Conservation (phyloP, 2,888 invertebrate species). For the Leptinotarsa peninsularis region DNA sequence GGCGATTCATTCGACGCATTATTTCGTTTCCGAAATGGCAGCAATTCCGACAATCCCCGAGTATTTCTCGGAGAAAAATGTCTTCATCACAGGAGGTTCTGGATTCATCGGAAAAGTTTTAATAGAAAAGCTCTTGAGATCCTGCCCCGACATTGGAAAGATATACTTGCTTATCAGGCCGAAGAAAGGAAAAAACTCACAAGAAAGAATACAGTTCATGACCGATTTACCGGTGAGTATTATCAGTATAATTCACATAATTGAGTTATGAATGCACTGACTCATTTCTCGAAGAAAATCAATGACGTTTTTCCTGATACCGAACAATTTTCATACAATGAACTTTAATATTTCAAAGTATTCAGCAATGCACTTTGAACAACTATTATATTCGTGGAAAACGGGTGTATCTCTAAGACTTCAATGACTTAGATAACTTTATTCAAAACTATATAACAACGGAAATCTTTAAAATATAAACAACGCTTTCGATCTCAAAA, state of each 20-base stretch:
- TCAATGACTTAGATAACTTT: too few relatives aligned
- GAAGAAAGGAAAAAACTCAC: slow-evolving; percentile 75
- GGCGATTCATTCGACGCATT: not conserved
- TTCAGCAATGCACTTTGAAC: too few relatives aligned
- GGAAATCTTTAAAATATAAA: too few relatives aligned
- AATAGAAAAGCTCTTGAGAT: slow-evolving; percentile 89
- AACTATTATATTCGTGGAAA: too few relatives aligned
- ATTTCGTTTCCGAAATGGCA: not conserved
- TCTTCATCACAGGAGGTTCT: slow-evolving; percentile 89
- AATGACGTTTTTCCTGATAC: too few relatives aligned
- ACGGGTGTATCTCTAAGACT: too few relatives aligned
- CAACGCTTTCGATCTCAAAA: too few relatives aligned
- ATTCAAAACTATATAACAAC: too few relatives aligned
- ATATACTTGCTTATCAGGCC: slow-evolving; percentile 83
- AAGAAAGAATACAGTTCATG: slow-evolving; percentile 75
- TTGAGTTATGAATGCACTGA: too few relatives aligned
- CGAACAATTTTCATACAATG: too few relatives aligned
- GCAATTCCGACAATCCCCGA: not conserved
- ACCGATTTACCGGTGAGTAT: slow-evolving; percentile 65
- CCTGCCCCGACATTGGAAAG: slow-evolving; percentile 78
- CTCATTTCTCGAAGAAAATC: too few relatives aligned
- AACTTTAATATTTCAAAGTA: too few relatives aligned
- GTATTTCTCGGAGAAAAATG: slow-evolving; percentile 66
- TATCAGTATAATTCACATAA: not conserved
- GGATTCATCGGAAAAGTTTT: slow-evolving; percentile 93